These are phyloP conservation scores for Remorina albescens DNA, from an alignment of 2,797 vertebrate species.

Conservation along the genomic window DNA sequence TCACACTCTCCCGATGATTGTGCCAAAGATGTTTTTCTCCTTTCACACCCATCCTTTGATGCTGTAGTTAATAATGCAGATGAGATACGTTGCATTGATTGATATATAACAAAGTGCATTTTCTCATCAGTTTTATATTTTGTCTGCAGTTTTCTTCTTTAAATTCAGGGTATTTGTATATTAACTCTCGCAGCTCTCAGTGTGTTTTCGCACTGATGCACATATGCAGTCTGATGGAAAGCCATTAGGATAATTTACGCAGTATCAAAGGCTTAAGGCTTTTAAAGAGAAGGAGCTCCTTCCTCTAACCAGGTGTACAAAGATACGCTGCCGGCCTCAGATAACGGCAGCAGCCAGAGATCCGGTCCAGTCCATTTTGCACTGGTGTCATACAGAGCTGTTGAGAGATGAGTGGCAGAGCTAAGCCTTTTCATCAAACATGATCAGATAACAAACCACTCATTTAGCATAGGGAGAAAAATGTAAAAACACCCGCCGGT, in stretches of 20 bases:
- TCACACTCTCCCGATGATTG: background rate
- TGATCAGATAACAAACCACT: constrained; percentile 1
- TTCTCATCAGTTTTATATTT: background rate
- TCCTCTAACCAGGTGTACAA: background rate
- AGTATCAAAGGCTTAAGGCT: background rate
- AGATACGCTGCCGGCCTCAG: background rate
- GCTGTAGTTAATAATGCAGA: background rate
- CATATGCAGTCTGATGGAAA: constrained; percentile 11
- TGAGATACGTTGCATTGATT: background rate
- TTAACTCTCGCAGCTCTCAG: background rate
- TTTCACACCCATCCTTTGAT: background rate
- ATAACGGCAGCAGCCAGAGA: background rate
- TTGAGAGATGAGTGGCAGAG: background rate
- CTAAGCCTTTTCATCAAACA: background rate
- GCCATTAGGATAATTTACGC: constrained; percentile 29
- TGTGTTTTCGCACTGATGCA: background rate
- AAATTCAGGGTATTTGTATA: background rate
- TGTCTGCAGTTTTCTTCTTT: background rate
- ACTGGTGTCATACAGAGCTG: constrained; percentile 1
- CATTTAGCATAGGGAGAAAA: background rate
- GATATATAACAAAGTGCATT: background rate
- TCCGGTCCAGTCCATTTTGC: background rate
- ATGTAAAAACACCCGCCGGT: background rate
- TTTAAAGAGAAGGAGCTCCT: background rate
- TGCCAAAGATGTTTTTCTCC: background rate